phyloP scores from a whole-genome alignment of 2,888 invertebrate species.

The Icerya purchasi region DNA sequence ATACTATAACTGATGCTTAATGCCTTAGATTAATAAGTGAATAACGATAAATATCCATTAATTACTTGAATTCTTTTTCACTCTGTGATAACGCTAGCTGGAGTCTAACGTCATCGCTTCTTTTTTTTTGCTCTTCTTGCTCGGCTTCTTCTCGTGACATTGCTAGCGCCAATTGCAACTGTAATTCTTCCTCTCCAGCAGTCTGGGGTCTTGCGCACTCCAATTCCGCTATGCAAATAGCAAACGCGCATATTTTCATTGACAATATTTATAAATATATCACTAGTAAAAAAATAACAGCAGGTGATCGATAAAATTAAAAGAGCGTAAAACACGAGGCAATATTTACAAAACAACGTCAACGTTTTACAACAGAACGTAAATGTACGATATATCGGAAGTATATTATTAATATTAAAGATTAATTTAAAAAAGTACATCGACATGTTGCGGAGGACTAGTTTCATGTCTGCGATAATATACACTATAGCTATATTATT shows the following conservation, averaged over 20 bases:
- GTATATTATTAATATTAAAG: too few relatives aligned
- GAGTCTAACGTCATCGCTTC: conserved; percentile 87
- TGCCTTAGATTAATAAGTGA: too few relatives aligned
- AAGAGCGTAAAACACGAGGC: not conserved
- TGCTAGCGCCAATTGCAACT: conserved; percentile 89
- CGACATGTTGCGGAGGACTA: too few relatives aligned
- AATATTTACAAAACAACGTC: too few relatives aligned
- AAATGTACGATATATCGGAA: too few relatives aligned
- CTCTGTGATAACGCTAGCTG: conserved; percentile 89
- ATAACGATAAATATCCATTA: too few relatives aligned
- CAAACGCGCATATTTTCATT: not conserved
- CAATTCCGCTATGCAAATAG: conserved; percentile 35
- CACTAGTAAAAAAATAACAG: too few relatives aligned
- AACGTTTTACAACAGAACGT: too few relatives aligned
- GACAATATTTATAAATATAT: not conserved
- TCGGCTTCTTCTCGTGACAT: conserved; percentile 98
- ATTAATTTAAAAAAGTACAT: too few relatives aligned
- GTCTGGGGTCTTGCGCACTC: conserved; percentile 91
- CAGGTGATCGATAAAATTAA: not conserved
- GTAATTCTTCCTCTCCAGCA: conserved; percentile 92
- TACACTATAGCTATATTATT: too few relatives aligned
- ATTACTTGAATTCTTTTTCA: conserved; percentile 73
- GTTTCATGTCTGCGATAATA: too few relatives aligned
- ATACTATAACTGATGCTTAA: too few relatives aligned
- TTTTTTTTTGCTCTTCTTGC: conserved; percentile 76